Base-by-base conservation (phyloP, 2,113 vertebrate genomes). In the Alectura lathami region DNA sequence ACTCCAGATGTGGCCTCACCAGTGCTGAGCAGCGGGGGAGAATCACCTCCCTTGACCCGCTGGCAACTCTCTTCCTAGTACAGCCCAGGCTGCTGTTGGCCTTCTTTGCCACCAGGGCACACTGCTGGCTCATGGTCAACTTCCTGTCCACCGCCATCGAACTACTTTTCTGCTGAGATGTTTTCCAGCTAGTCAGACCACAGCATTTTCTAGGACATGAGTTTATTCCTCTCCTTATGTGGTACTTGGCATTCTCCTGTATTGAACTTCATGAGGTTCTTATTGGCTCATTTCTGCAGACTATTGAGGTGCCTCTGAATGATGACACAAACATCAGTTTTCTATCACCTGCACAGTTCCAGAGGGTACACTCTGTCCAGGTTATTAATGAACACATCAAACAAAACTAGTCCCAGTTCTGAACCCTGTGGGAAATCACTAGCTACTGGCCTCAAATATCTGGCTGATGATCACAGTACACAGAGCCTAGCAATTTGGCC, bases 141-240 rank as follows among this genome's bases (percentile, higher is more conserved):
- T 60, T 18, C 4, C 14, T 59, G 5, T 40, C 32, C 34, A 36
- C 6, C 23, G 42, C 38, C 10, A 62, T 23, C 0, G 60, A 75
- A 27, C 4, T 43, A 7, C 2, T 76, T 43, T 9, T 75, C 29
- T 51, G 3, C 47, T n/a, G 47, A 54, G 11, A 11, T 53, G 11
- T 23, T 76, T 75, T 79, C 70, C 16, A 3, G 8, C 15, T 26
- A 69, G 5, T 4, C 22, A 34, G 9, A 4, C 29, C 75, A 29
- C 3, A 67, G 13, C 13, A 51, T 40, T 24, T 48, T 17, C 18
- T 36, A 9, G 15, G 20, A 26, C 7, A 45, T 30, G 17, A 0
- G 0, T 6, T 76, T 63, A 59, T 26, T 93, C 21, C 3, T 54
- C 27, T 86, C 6, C 9, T 6, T 0, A 0, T 54, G 21, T 1